These are phyloP conservation scores for Rhincodon typus DNA, from an alignment of 2,797 vertebrate genomes.

Conservation along the genomic window DNA sequence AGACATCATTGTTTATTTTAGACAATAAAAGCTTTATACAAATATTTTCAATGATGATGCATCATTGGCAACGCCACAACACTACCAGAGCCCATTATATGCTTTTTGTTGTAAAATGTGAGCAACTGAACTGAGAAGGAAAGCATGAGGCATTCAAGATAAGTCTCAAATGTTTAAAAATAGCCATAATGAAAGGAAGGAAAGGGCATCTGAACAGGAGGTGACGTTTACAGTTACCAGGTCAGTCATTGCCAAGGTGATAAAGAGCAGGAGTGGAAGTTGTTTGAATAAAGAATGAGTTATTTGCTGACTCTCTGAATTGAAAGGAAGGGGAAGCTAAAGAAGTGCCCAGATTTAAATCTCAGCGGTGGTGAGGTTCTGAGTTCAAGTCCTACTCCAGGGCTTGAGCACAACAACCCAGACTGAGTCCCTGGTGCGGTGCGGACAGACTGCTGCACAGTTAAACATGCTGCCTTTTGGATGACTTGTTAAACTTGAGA, in stretches of 20 bases:
- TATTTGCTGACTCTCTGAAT: background rate
- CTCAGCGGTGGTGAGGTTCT: too few relatives aligned
- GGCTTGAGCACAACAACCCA: too few relatives aligned
- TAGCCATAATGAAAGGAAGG: background rate
- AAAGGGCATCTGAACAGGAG: background rate
- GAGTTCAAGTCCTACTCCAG: too few relatives aligned
- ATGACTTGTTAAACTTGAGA: too few relatives aligned
- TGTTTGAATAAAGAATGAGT: background rate
- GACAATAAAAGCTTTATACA: background rate
- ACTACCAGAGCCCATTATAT: background rate
- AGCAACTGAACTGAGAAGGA: background rate
- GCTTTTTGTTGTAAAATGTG: background rate
- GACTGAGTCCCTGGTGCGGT: too few relatives aligned
- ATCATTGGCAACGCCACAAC: background rate
- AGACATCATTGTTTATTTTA: background rate
- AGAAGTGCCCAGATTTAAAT: background rate
- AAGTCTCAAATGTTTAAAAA: background rate
- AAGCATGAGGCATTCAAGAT: background rate
- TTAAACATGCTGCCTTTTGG: too few relatives aligned
- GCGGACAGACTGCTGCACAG: too few relatives aligned
- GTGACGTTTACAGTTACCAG: background rate
- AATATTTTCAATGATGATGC: background rate
- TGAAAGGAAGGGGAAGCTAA: background rate
- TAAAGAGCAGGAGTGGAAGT: background rate
- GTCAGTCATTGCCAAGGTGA: background rate